A percentile compares a stretch with the other conserved stretches of the same genome.
phyloP scores from a whole-genome alignment of 2,113 vertebrate species.

The Lycocorax pyrrhopterus region DNA sequence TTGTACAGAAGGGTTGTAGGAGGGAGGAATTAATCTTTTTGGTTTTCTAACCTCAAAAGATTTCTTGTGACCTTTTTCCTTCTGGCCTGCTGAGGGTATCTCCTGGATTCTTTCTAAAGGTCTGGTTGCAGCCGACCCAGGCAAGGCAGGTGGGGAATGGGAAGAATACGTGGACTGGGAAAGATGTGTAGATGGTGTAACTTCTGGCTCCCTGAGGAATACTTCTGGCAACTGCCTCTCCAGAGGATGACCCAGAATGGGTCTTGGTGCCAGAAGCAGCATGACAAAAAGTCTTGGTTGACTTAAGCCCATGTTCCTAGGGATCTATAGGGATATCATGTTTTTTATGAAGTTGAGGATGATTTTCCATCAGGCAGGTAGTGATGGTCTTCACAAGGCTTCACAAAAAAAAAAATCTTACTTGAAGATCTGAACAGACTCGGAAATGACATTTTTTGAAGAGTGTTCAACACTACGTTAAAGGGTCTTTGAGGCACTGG shows the following conservation, averaged over 20 bases:
- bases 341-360: not conserved
- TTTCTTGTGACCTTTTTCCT: not conserved
- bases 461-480: not conserved
- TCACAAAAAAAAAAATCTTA: not conserved
- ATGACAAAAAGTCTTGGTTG: not conserved
- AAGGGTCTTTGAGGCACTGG: not conserved
- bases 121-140: not conserved
- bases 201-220: not conserved
- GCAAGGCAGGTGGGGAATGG: not conserved
- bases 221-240: not conserved
- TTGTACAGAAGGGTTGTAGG: not conserved
- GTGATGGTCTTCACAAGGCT: not conserved
- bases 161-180: not conserved
- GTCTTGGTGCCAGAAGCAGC: not conserved
- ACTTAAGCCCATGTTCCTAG: not conserved
- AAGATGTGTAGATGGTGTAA: not conserved
- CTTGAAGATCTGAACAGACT: not conserved
- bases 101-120: not conserved
- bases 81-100: not conserved
- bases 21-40: not conserved
- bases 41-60: not conserved
- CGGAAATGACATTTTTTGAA: not conserved
- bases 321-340: not conserved
- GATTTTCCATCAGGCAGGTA: not conserved
- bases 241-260: not conserved